These are phyloP conservation scores for Gasterosteus nipponicus DNA, from an alignment of 2,113 vertebrate genomes.

Conservation along the genomic window DNA sequence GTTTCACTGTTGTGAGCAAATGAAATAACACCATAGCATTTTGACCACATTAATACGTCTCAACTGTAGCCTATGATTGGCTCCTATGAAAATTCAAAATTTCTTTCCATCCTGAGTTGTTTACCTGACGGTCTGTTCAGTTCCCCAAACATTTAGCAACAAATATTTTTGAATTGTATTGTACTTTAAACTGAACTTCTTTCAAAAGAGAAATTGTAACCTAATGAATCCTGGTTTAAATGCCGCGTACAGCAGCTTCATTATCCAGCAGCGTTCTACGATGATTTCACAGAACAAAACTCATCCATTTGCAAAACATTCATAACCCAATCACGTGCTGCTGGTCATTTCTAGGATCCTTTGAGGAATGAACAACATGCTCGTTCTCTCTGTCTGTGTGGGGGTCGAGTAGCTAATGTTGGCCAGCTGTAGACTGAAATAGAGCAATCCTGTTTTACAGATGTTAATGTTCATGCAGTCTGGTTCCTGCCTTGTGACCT, in stretches of 20 bases:
- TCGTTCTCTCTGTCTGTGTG: constrained; percentile 2
- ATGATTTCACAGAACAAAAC: constrained; percentile 14
- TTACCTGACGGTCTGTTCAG: neutral
- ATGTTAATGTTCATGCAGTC: neutral
- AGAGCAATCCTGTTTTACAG: constrained; percentile 15
- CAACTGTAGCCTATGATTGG: too few relatives aligned
- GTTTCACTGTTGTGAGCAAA: too few relatives aligned
- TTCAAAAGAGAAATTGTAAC: neutral
- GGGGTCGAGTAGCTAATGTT: constrained; percentile 13
- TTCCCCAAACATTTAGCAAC: neutral
- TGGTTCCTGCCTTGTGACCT: neutral
- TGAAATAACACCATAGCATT: too few relatives aligned
- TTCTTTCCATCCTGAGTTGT: neutral
- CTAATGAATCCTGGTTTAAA: neutral
- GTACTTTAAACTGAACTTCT: neutral
- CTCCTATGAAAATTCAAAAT: too few relatives aligned
- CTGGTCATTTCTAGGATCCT: constrained; percentile 26
- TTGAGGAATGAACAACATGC: constrained; percentile 29
- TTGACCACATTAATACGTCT: too few relatives aligned
- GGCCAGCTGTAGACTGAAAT: neutral
- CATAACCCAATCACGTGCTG: constrained; percentile 22
- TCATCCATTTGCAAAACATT: constrained; percentile 34
- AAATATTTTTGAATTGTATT: neutral
- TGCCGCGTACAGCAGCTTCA: neutral
- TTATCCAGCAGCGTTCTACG: neutral